These are phyloP conservation scores for Macrosoma leucophasiata DNA, from an alignment of 2,888 invertebrate genomes.

Conservation along the genomic window DNA sequence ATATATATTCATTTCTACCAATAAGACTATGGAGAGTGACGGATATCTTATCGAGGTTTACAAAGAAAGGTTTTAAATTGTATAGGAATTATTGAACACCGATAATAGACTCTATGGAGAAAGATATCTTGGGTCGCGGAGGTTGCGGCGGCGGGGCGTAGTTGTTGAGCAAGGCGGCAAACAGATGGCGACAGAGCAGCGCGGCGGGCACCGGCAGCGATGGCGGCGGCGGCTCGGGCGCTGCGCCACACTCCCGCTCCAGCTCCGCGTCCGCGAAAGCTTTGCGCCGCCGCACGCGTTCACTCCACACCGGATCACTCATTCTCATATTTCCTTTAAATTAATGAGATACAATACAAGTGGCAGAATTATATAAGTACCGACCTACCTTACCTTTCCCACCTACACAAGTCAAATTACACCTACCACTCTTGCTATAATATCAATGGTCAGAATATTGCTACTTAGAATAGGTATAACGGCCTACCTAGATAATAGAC, in stretches of 20 bases:
- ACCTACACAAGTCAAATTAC: too few species aligned
- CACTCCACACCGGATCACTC: conserved; percentile 66
- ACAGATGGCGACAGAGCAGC: conserved; percentile 67
- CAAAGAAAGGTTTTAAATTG: conserved; percentile 3
- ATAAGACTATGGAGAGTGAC: too few species aligned
- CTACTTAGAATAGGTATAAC: too few species aligned
- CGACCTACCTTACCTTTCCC: too few species aligned
- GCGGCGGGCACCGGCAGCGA: conserved; percentile 45
- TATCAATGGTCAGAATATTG: too few species aligned
- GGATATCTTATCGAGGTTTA: too few species aligned
- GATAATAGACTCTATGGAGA: conserved; percentile 83
- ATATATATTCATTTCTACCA: too few species aligned
- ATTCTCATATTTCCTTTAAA: conserved; percentile 37
- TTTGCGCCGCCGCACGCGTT: conserved; percentile 70
- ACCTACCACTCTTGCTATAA: too few species aligned
- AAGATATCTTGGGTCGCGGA: conserved; percentile 64
- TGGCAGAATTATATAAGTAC: too few species aligned
- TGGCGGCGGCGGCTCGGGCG: conserved; percentile 25
- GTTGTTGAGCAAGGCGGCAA: conserved; percentile 57
- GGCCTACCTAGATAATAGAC: too few species aligned
- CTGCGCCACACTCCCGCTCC: conserved; percentile 63
- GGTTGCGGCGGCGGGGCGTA: conserved; percentile 49
- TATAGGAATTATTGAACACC: conserved; percentile 62
- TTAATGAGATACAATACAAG: too few species aligned
- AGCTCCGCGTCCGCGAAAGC: conserved; percentile 82